phyloP scores from a whole-genome alignment of 2,797 vertebrate genomes.

The Parauchenoglanis punctatus region DNA sequence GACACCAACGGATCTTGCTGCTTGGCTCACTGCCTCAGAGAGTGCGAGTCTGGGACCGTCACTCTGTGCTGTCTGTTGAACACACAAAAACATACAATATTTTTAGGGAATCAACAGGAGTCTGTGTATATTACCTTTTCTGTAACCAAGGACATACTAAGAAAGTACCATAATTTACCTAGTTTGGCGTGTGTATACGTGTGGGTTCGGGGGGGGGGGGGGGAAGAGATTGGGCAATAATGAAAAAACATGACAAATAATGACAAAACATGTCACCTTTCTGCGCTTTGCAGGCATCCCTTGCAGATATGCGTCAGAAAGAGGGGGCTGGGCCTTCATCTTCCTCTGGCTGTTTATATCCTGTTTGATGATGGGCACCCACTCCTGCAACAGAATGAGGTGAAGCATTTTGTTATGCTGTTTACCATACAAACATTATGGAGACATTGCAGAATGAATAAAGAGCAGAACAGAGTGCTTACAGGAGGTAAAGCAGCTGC shows the following conservation, averaged over 20 bases:
- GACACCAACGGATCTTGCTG: slow-evolving; percentile 82
- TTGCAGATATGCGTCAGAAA: slow-evolving; percentile 89
- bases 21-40: slow-evolving; percentile 89
- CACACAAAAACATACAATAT: slow-evolving; percentile 6
- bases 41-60: slow-evolving; percentile 85
- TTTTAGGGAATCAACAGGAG: not conserved
- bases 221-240: not conserved
- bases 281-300: slow-evolving; percentile 93
- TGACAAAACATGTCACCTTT: slow-evolving; percentile 75
- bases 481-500: slow-evolving; percentile 87
- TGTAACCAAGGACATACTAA: not conserved
- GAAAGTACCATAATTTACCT: not conserved
- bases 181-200: not conserved
- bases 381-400: slow-evolving; percentile 75
- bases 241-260: not conserved
- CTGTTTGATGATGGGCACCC: slow-evolving; percentile 91
- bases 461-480: slow-evolving; percentile 53
- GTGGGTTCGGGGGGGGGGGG: not conserved
- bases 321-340: slow-evolving; percentile 87
- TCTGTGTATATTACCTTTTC: not conserved
- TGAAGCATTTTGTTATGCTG: not conserved
- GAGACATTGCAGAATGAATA: not conserved
- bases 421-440: not conserved
- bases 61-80: slow-evolving; percentile 83
- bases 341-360: slow-evolving; percentile 90